phyloP scores from a whole-genome alignment of 1,140 invertebrate species.

The Anastatus disparis region DNA sequence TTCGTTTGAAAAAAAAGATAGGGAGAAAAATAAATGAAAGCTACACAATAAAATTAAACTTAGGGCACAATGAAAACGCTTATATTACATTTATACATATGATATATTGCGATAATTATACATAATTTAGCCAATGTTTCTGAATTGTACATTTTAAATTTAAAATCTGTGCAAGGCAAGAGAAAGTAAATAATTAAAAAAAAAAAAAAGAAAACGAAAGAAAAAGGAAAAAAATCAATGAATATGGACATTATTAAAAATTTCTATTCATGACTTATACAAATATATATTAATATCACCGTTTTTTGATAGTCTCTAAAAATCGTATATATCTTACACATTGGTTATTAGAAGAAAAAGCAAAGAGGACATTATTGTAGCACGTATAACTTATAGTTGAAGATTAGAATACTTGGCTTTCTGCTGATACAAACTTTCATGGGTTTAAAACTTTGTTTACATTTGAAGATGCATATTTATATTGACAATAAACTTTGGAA shows the following conservation, averaged over 20 bases:
- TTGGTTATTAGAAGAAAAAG: no score
- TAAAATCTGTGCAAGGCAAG: background rate
- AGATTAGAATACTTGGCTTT: no score
- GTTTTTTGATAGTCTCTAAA: background rate
- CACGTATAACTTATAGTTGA: no score
- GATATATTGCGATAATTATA: slow-evolving; percentile 45
- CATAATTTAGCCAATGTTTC: slow-evolving; percentile 47
- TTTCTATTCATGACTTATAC: background rate
- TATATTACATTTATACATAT: slow-evolving; percentile 48
- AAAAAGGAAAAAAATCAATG: background rate
- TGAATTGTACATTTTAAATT: slow-evolving; percentile 29
- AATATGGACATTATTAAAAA: background rate
- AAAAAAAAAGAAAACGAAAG: background rate
- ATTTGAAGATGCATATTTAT: no score
- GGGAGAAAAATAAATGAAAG: slow-evolving; percentile 38
- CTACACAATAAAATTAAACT: slow-evolving; percentile 54
- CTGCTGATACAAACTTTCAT: no score
- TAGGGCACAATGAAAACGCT: slow-evolving; percentile 56
- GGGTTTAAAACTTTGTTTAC: no score
- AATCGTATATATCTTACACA: background rate
- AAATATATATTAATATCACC: background rate
- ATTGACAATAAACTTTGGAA: no score
- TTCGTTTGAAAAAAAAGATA: slow-evolving; percentile 16
- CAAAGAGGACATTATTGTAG: no score
- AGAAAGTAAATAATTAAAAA: background rate